phyloP scores from a whole-genome alignment of 2,113 vertebrate genomes.

The Vidua macroura region DNA sequence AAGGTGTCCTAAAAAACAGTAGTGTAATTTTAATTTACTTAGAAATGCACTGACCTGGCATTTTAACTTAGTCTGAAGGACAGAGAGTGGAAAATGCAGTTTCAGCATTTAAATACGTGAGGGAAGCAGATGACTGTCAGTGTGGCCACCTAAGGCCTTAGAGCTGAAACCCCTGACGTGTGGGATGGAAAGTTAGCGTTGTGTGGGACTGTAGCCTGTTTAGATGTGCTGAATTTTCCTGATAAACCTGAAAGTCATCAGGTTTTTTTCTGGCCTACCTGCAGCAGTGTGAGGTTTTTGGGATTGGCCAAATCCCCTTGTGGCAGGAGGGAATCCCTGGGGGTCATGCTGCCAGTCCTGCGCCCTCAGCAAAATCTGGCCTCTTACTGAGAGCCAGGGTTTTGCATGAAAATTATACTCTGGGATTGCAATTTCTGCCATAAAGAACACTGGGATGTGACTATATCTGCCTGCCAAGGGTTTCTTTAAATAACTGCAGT shows the following conservation, averaged over 20 bases:
- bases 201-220: fast-evolving
- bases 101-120: neutral
- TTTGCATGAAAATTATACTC: neutral
- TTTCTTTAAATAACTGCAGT: neutral
- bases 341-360: neutral
- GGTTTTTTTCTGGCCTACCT: neutral
- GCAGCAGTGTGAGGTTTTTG: neutral
- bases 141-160: neutral
- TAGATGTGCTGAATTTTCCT: fast-evolving
- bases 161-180: neutral
- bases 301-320: neutral
- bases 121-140: neutral
- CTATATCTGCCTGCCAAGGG: neutral
- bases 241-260: neutral
- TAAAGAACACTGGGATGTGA: neutral
- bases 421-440: neutral
- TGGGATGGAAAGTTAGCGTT: fast-evolving
- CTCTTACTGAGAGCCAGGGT: neutral
- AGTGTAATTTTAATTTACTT: neutral
- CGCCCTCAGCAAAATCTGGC: neutral
- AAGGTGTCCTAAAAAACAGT: neutral
- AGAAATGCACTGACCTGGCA: neutral
- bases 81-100: neutral
- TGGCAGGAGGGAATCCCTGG: neutral
- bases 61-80: neutral